These are phyloP conservation scores for Pteropus alecto DNA, from an alignment of 2,113 vertebrate genomes.

Conservation along the genomic window DNA sequence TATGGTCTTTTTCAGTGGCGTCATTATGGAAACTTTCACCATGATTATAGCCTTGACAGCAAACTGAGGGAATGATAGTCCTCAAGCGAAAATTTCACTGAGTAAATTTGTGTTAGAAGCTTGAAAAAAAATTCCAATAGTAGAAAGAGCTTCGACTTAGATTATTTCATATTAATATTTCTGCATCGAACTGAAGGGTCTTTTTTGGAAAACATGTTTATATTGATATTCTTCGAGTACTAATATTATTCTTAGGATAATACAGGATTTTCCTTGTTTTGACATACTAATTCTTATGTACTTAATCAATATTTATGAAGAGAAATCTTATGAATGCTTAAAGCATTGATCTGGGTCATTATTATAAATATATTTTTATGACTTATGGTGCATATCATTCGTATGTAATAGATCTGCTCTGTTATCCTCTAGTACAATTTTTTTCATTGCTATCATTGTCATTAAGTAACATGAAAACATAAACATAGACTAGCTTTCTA, in stretches of 20 bases:
- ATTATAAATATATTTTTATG: not conserved
- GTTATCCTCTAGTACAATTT: not conserved
- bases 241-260: not conserved
- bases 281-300: not conserved
- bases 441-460: not conserved
- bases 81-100: not conserved
- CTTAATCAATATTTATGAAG: not conserved
- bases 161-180: slow-evolving; percentile 22
- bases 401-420: not conserved
- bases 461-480: slow-evolving; percentile 39
- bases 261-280: not conserved
- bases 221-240: not conserved
- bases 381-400: not conserved
- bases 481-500: slow-evolving; percentile 2
- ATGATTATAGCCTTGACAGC: not conserved
- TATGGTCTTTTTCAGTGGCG: not conserved
- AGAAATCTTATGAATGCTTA: not conserved
- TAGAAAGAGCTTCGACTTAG: not conserved
- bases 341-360: not conserved
- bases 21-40: not conserved
- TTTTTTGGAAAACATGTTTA: slow-evolving; percentile 15
- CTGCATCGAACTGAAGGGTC: not conserved
- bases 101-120: not conserved
- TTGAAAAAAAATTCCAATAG: not conserved
- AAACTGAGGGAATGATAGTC: not conserved